Evolutionary conservation across 2,113 vertebrate genomes (phyloP).

Genomic region (Corythornis cristatus): DNA sequence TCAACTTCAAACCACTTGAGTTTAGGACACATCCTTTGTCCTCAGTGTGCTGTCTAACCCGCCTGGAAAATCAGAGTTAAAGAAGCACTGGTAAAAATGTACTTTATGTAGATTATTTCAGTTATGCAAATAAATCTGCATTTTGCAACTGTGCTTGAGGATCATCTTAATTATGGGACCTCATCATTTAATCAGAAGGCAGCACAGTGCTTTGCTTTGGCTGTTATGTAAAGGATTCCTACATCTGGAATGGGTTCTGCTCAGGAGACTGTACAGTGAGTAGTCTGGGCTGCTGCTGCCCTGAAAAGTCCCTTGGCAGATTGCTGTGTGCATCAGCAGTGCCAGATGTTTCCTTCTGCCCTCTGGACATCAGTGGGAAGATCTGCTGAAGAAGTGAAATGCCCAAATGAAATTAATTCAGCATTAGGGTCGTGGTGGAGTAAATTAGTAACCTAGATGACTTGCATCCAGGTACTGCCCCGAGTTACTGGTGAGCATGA

Average conservation of each 20-base stretch:
- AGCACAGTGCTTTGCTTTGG: background rate
- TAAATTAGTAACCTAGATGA: background rate
- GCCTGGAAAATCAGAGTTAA: background rate
- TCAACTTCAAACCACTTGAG: background rate
- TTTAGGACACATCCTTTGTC: background rate
- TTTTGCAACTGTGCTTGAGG: background rate
- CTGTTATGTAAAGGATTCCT: background rate
- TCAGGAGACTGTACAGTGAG: background rate
- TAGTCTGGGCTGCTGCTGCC: background rate
- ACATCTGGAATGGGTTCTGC: background rate
- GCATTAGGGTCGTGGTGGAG: background rate
- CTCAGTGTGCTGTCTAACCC: background rate
- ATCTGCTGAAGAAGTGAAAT: background rate
- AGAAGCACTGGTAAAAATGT: background rate
- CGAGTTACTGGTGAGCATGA: fast-evolving
- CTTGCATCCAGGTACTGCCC: background rate
- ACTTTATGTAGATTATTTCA: background rate
- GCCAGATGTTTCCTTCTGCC: background rate
- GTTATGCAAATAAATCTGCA: slow-evolving; percentile 32
- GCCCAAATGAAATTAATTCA: background rate
- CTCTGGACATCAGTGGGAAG: background rate
- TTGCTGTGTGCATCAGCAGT: background rate
- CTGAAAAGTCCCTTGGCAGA: background rate
- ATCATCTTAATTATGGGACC: slow-evolving; percentile 20
- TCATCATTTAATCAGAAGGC: slow-evolving; percentile 28